Evolutionary conservation across 2,797 vertebrate genomes (phyloP), one percentile per base, ranked within the genome.

Genomic region (Parotocinclus haroldoi): DNA sequence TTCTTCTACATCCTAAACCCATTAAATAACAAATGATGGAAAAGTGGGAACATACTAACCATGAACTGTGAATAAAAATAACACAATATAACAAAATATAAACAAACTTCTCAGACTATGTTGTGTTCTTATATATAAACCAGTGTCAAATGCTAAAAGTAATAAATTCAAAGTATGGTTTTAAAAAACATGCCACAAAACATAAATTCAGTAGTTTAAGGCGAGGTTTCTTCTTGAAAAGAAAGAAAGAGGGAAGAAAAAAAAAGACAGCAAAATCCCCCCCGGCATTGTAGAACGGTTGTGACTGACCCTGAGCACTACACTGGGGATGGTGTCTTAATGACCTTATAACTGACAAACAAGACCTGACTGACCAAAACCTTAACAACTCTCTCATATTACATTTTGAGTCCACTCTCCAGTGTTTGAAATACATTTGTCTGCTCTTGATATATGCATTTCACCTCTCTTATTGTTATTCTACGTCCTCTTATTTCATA

Each of bases 161-260:
- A 49, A 72, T 58, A 80, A 80, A 78, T 76, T 78, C 71, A 53
- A 52, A 71, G 79, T 72, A 63, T 71, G 59, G 60, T 62, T 58
- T 73, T 27, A 27, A 27, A 27, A 68, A 77, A 79, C 79, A 66
- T 27, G 16, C 12, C 18, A 51, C 10, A 92, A 94, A 88, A 89
- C 71, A 78, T 84, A 84, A 80, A 87, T 79, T 87, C 88, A 89
- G 70, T 78, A 85, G 84, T 90, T 95, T 98, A 97, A 96, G 95
- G 94, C 93, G 75, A 85, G 90, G 87, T 82, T 90, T 82, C 79
- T 12, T 83, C 78, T 80, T 27, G 27, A 27, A 27, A 71, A 54
- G 44, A 16, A 56, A 58, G 91, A 0, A 10, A 89, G 81, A 86
- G 92, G 89, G 81, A 48, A 40, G 81, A 19, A 87, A 79, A 79